Evolutionary conservation across 1,140 invertebrate species (phyloP), one percentile per base, ranked within the genome.

Genomic region (Mactra quadrangularis): DNA sequence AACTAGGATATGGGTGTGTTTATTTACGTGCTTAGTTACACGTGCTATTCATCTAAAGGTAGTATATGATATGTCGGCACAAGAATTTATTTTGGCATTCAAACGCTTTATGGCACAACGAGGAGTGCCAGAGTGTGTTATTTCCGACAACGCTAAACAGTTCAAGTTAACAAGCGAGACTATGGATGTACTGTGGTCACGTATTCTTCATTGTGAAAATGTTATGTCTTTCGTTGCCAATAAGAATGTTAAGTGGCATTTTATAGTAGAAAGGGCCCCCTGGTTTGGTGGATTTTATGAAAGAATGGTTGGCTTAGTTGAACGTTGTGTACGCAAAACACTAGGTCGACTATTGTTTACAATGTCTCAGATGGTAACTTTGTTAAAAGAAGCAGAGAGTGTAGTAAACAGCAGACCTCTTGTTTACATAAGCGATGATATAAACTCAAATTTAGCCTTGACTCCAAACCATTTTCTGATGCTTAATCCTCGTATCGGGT

Each of bases 371-470:
- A n/a, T 77, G 15, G 9, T 25, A 50, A 50, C 47, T 17, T n/a
- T 71, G 27, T 22, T 71, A 11, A 71, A 71, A 52, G 50, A 50
- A 52, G 27, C 15, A 6, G 38, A 50, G 15, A 29, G 17, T 41
- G 38, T 41, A 31, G 72, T 83, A 17, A n/a, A n/a, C n/a, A n/a
- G n/a, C 25, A 35, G 71, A 59, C 71, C 71, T 22, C 71, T 75
- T 4, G 53, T 59, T 3, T 75, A 72, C 22, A 22, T 75, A 38
- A 53, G 25, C 1, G 55, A 60, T 29, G 71, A 59, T 47, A 31
- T 75, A 19, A 75, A 75, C 7, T 75, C 71, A 13, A 53, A 52
- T 1, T 35, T 75, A n/a, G 35, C 71, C 22, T 33, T 59, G 6
- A 75, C 71, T 33, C 71, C 71, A 7, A 22, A 19, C 27, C 71